Conservation (phyloP, 1,140 invertebrate genomes). For the Drosophila tristis region DNA sequence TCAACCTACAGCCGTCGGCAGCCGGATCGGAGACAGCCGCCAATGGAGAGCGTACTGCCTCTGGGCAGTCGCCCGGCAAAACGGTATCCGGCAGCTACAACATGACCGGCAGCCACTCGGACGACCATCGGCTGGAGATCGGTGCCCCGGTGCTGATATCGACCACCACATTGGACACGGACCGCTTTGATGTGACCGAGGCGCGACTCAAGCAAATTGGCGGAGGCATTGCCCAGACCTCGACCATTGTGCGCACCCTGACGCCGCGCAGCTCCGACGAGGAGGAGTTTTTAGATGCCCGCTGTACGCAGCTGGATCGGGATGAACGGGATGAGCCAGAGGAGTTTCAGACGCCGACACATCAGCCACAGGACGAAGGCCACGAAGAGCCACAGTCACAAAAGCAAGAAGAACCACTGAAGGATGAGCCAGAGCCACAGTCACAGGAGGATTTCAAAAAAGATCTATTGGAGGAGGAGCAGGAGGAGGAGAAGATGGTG, state of each 20-base stretch:
- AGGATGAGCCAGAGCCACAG: neutral
- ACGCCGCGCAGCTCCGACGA: conserved; percentile 75
- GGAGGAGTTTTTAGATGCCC: conserved; percentile 75
- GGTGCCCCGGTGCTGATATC: conserved; percentile 82
- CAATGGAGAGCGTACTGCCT: neutral
- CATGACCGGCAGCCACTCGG: conserved; percentile 80
- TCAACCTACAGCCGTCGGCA: conserved; percentile 31
- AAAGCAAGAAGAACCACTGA: neutral
- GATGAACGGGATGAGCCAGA: conserved; percentile 1
- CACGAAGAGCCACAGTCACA: neutral
- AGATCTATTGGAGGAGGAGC: too few species aligned
- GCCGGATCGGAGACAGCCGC: neutral
- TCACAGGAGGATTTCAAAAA: neutral
- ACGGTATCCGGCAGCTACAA: conserved; percentile 76
- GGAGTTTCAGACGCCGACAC: conserved; percentile 36
- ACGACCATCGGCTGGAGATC: conserved; percentile 80
- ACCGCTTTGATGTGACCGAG: conserved; percentile 78
- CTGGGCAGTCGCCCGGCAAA: conserved; percentile 61
- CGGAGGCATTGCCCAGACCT: conserved; percentile 72
- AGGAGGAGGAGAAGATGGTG: neutral
- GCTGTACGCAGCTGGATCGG: conserved; percentile 49
- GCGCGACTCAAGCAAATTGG: conserved; percentile 72
- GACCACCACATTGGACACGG: conserved; percentile 78
- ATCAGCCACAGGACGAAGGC: conserved; percentile 11
- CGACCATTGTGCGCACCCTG: conserved; percentile 56